phyloP scores from a whole-genome alignment of 2,888 invertebrate species.

The Agrotis clavis region DNA sequence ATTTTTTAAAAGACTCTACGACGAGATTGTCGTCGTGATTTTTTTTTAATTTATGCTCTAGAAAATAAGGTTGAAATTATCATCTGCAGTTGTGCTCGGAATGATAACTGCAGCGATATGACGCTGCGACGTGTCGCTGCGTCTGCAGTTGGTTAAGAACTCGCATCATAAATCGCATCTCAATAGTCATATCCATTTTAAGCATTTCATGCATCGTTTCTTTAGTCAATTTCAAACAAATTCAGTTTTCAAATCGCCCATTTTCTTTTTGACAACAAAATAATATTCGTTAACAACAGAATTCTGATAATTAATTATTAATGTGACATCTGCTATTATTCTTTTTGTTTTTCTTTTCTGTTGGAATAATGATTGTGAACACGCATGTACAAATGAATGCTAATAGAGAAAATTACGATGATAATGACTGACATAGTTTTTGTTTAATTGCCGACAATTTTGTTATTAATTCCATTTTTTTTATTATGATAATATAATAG shows the following conservation, averaged over 20 bases:
- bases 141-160: no score
- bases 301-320: constrained; percentile 61
- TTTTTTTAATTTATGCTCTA: no score
- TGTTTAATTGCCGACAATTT: constrained; percentile 36
- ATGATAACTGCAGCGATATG: no score
- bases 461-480: constrained; percentile 1
- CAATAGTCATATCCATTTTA: no score
- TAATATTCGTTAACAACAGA: constrained; percentile 7
- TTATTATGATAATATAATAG: not conserved
- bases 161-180: no score
- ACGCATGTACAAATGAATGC: constrained; percentile 56
- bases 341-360: constrained; percentile 33
- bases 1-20: no score
- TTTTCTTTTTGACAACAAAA: constrained; percentile 16
- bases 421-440: constrained; percentile 46
- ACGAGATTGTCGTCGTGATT: no score
- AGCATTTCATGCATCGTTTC: not conserved
- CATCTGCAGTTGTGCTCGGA: no score
- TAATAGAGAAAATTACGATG: constrained; percentile 40
- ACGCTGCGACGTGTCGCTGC: no score
- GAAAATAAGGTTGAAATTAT: no score
- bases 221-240: not conserved
- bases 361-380: constrained; percentile 62
- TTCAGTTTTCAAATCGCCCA: not conserved
- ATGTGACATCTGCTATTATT: constrained; percentile 60